A percentile compares a stretch with the other conserved stretches of the same genome.
Conservation (phyloP, 2,797 vertebrate species). For the Linurgus olivaceus region DNA sequence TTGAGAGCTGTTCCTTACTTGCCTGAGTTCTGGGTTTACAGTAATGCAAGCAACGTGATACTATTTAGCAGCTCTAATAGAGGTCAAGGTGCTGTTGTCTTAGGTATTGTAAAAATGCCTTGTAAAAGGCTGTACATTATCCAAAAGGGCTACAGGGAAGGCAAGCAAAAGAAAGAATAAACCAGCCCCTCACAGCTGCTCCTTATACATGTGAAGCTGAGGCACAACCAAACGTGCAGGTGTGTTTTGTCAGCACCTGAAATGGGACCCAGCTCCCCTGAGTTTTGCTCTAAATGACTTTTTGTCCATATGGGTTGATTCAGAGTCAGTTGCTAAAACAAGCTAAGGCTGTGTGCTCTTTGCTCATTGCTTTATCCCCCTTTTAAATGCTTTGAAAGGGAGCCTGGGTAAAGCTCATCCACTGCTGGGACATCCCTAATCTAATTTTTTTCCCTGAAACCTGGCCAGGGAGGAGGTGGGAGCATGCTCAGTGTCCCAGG, state of each 20-base stretch:
- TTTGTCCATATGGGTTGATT: neutral
- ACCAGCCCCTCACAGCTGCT: neutral
- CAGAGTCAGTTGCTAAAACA: neutral
- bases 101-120: slow-evolving; percentile 37
- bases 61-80: slow-evolving; percentile 27
- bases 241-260: neutral
- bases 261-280: neutral
- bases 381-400: neutral
- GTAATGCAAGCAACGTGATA: neutral
- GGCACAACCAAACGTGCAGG: neutral
- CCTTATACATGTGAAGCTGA: neutral
- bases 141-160: neutral
- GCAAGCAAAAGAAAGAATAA: neutral
- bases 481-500: slow-evolving; percentile 56
- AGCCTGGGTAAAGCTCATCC: neutral
- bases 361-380: neutral
- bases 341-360: accelerated
- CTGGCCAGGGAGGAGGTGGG: neutral
- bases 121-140: neutral
- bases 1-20: neutral
- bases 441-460: neutral
- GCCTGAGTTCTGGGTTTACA: neutral
- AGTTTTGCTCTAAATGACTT: neutral
- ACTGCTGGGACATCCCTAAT: neutral
- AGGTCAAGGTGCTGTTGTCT: slow-evolving; percentile 14